These are phyloP conservation scores for Rhynchomys soricoides DNA, from an alignment of 2,113 vertebrate species.

Conservation along the genomic window DNA sequence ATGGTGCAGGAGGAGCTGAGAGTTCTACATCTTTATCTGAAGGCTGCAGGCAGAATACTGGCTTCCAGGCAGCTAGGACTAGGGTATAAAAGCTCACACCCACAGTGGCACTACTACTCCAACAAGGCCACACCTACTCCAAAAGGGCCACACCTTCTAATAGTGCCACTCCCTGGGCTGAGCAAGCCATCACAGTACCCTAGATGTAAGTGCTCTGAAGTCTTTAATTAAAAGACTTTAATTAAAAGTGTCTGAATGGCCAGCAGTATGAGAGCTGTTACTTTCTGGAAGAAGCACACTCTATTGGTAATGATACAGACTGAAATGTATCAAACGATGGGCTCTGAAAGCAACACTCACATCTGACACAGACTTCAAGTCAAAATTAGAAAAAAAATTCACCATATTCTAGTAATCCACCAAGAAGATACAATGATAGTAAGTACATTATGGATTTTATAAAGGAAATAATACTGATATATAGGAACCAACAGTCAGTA, in stretches of 20 bases:
- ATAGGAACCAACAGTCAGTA: background rate
- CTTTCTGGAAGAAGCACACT: background rate
- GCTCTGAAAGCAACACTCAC: background rate
- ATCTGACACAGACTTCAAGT: background rate
- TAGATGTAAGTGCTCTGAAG: background rate
- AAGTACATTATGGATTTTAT: background rate
- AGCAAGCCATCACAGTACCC: background rate
- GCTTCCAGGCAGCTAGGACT: no score
- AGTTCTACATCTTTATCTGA: no score
- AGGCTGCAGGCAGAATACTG: no score
- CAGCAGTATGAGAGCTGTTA: background rate
- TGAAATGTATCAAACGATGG: background rate
- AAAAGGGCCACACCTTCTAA: no score
- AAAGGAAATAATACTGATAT: background rate
- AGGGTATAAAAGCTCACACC: no score
- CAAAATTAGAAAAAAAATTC: background rate
- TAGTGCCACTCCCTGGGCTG: no score
- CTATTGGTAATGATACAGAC: background rate
- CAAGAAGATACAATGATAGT: background rate
- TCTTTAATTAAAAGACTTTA: background rate
- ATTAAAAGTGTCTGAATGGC: background rate
- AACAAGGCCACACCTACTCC: no score
- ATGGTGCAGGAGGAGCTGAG: no score
- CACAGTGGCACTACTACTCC: no score
- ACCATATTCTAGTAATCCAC: background rate